phyloP scores from a whole-genome alignment of 2,113 vertebrate genomes.

The Psettodes erumei region DNA sequence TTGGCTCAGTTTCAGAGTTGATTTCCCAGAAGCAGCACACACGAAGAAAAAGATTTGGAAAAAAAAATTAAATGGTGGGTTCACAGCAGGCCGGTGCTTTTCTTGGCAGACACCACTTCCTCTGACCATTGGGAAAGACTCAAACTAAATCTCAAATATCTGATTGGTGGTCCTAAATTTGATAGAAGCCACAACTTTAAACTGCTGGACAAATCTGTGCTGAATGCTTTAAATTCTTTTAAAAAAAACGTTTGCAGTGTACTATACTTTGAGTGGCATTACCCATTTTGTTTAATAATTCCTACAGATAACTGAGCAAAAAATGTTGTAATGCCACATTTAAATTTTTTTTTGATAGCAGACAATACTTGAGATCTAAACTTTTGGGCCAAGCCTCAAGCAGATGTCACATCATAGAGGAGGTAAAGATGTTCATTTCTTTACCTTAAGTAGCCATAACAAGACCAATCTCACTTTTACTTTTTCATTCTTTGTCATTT shows the following conservation, averaged over 20 bases:
- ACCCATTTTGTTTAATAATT: neutral
- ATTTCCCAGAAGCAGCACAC: constrained; percentile 4
- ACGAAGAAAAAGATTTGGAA: constrained; percentile 9
- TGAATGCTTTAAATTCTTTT: neutral
- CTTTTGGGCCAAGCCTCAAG: neutral
- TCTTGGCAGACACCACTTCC: constrained; percentile 32
- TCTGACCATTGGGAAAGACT: constrained; percentile 4
- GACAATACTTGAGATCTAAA: neutral
- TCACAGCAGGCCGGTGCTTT: neutral
- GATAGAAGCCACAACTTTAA: neutral
- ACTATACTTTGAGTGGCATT: neutral
- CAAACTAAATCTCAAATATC: neutral
- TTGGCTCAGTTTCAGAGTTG: neutral
- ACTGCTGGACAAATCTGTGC: neutral
- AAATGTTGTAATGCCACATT: neutral
- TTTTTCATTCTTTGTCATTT: neutral
- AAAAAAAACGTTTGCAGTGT: no score
- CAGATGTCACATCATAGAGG: neutral
- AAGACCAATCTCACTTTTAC: neutral
- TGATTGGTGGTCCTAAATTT: neutral
- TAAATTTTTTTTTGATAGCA: neutral
- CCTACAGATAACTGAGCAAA: neutral
- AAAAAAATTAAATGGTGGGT: neutral
- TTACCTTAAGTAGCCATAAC: neutral
- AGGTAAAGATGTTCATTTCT: neutral